phyloP scores from a whole-genome alignment of 1,140 invertebrate species.

The Aphelenchoides fujianensis region DNA sequence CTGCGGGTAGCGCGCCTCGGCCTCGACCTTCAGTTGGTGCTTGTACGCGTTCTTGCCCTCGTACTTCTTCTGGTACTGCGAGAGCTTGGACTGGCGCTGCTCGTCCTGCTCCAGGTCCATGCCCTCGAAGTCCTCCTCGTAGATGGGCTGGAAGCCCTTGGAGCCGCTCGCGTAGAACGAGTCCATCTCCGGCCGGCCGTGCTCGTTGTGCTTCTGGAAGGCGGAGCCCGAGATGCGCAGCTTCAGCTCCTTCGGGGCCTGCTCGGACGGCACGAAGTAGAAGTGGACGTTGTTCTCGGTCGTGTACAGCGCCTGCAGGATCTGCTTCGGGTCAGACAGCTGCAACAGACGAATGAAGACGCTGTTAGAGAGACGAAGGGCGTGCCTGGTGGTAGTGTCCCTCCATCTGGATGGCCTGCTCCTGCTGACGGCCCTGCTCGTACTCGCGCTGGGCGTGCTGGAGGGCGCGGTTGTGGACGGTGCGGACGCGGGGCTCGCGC shows the following conservation, averaged over 20 bases:
- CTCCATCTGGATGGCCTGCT: constrained; percentile 18
- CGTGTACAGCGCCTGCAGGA: constrained; percentile 34
- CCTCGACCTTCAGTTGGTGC: constrained; percentile 24
- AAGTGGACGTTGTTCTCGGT: constrained; percentile 46
- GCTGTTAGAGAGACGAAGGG: background rate
- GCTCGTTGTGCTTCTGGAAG: constrained; percentile 34
- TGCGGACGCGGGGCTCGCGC: background rate
- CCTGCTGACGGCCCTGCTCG: background rate
- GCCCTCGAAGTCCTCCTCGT: constrained; percentile 14
- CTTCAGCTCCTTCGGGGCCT: constrained; percentile 26
- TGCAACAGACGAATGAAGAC: background rate
- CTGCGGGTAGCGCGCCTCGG: constrained; percentile 17
- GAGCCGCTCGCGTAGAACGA: constrained; percentile 25
- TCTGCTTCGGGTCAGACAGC: constrained; percentile 11
- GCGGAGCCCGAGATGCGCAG: constrained; percentile 16
- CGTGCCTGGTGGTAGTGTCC: constrained; percentile 9
- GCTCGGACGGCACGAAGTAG: constrained; percentile 31
- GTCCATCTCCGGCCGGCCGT: constrained; percentile 4
- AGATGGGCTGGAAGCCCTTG: constrained; percentile 12
- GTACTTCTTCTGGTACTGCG: constrained; percentile 12
- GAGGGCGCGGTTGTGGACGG: constrained; percentile 25
- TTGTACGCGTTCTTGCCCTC: constrained; percentile 29
- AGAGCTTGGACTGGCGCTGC: constrained; percentile 18
- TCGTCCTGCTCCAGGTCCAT: constrained; percentile 27
- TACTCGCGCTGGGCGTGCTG: constrained; percentile 18